These are phyloP conservation scores for Oscheius myriophilus DNA, from an alignment of 2,888 invertebrate species.

Conservation along the genomic window DNA sequence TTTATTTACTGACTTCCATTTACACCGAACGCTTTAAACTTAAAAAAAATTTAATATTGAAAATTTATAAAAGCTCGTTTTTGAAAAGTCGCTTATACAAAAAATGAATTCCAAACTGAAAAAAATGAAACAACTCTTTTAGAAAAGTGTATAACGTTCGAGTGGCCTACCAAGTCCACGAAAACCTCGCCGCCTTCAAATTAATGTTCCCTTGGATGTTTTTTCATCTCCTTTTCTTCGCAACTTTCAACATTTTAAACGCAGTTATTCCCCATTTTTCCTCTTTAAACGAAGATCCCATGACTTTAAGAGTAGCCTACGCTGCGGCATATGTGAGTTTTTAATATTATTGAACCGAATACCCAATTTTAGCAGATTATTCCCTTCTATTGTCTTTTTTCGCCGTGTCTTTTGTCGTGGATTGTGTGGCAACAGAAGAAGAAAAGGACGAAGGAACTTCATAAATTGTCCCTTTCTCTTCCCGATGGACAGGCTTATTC, in stretches of 20 bases:
- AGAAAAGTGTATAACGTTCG: neutral
- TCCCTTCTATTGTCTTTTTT: neutral
- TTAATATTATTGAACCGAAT: neutral
- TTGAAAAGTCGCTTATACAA: too few relatives aligned
- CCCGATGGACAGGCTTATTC: neutral
- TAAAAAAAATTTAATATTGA: too few relatives aligned
- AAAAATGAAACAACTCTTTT: neutral
- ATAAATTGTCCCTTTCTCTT: neutral
- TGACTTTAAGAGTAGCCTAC: neutral
- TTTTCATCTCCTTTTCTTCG: neutral
- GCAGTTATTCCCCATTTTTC: neutral
- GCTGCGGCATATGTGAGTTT: conserved; percentile 1
- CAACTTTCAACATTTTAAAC: neutral
- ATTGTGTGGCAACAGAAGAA: conserved; percentile 1
- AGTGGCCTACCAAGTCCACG: neutral
- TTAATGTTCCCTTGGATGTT: conserved; percentile 2
- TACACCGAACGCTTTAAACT: too few relatives aligned
- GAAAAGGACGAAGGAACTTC: neutral
- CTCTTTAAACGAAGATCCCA: neutral
- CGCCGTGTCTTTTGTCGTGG: neutral
- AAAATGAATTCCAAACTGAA: too few relatives aligned
- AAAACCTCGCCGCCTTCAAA: conserved; percentile 4
- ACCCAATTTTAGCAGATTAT: neutral
- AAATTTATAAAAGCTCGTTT: too few relatives aligned
- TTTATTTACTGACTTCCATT: too few relatives aligned